These are phyloP conservation scores for Phyllostomus hastatus DNA, from an alignment of 2,113 vertebrate species.

Conservation along the genomic window DNA sequence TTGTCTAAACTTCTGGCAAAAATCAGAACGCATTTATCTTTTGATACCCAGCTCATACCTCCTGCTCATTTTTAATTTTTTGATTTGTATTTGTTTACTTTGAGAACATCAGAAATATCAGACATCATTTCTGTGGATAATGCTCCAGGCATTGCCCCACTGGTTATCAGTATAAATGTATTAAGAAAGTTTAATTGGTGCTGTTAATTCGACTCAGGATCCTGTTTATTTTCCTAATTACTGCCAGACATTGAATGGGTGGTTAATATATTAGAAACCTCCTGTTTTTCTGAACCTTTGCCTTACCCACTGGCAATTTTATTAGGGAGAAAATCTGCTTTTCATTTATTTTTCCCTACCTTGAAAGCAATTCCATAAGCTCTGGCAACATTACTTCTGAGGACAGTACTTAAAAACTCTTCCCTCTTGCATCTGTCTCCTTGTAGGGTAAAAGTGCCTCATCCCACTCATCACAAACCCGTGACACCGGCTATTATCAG, in stretches of 20 bases:
- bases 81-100: slow-evolving; percentile 35
- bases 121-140: not conserved
- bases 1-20: slow-evolving; percentile 34
- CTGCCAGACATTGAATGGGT: slow-evolving; percentile 56
- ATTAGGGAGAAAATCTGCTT: slow-evolving; percentile 55
- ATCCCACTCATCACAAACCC: not conserved
- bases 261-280: slow-evolving; percentile 67
- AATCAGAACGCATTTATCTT: not conserved
- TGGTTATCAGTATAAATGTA: slow-evolving; percentile 43
- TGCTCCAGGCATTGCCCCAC: slow-evolving; percentile 47
- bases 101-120: slow-evolving; percentile 45
- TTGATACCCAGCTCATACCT: not conserved
- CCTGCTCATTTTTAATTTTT: not conserved
- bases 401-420: not conserved
- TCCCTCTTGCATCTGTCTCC: not conserved
- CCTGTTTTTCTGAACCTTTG: slow-evolving; percentile 68
- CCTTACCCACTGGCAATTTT: slow-evolving; percentile 60
- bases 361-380: slow-evolving; percentile 38
- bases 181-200: slow-evolving; percentile 66
- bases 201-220: slow-evolving; percentile 68
- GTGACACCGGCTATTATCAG: not conserved
- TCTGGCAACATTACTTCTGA: slow-evolving; percentile 14
- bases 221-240: slow-evolving; percentile 73
- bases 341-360: slow-evolving; percentile 56
- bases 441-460: not conserved